Base-by-base conservation (phyloP, 2,888 invertebrate genomes). In the Caenorhabditis zanzibari region DNA sequence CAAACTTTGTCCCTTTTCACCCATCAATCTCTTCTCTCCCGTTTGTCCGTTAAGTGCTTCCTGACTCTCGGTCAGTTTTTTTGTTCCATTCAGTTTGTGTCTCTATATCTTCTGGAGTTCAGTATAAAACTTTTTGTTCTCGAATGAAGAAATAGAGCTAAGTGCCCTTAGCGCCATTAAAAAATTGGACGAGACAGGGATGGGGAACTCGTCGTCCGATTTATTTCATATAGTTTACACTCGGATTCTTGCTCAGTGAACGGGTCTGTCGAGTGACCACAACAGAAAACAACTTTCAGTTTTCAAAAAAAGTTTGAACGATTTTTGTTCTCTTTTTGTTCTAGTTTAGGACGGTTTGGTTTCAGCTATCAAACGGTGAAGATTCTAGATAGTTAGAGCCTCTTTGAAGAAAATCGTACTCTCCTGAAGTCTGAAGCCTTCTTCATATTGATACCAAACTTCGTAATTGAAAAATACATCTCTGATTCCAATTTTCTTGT, bases 181-280 rank as follows among this genome's bases (percentile, higher is more conserved):
- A 64, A 74, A 54, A 63, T 35, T 52, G 44, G 44, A 35, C 14
- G 22, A 7, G 61, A 12, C 35, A 4, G 41, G n/a, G 24, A 26
- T 9, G 47, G 32, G 24, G 49, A 41, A 19, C 24, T 7, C n/a
- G 47, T 44, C 24, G 14, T 5, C 22, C 22, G 49, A 61, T 73
- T 63, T 38, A 73, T 64, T 75, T 75, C 66, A 75, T 75, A 75
- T 75, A 75, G 75, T 75, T 75, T 75, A 75, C 75, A 75, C 52
- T 56, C 26, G 41, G 35, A 38, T 38, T 12, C 38, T 12, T 38
- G 49, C 38, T 41, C 54, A 28, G 35, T 49, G 49, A 49, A 35
- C 32, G 26, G 26, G 47, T 44, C 54, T 22, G 61, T 47, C 26
- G 63, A 75, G 66, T 75, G 64, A 66, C 74, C 73, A 73, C 52